Base-by-base conservation (phyloP, 2,113 vertebrate species). In the Ursus arctos region DNA sequence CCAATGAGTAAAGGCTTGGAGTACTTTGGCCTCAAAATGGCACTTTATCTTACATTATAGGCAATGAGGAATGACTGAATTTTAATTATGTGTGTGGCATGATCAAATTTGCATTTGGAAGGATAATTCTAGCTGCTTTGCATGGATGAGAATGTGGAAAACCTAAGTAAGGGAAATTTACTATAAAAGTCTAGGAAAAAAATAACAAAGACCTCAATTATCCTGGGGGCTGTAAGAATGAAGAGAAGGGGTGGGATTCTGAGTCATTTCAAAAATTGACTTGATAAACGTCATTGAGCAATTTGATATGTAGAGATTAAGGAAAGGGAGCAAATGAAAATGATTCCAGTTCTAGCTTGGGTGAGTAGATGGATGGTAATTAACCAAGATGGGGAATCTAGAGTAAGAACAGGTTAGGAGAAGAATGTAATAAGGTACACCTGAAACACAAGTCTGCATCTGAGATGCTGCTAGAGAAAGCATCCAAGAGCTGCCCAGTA, bases 61-160 rank as follows among this genome's bases (percentile, higher is more conserved):
- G 24, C 89, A 92, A 88, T 53, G 21, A 95, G 53, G 3, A 83
- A 65, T 74, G 5, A 47, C n/a, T 40, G 24, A 71, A 61, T 43
- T 97, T 95, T 86, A 77, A 53, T 89, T 26, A 74, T 69, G 47
- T 12, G 0, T n/a, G 10, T 51, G 59, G 24, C 49, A 79, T 95
- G 77, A 80, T 88, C 47, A 94, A 82, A 94, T 93, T 93, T 93
- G 14, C 26, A 93, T 36, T 88, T 88, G 51, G 22, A 12, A 96
- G 85, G 86, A 26, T 72, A 88, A 65, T 82, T 65, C 21, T 28
- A 57, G 21, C 15, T 87, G 67, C 14, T 84, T 96, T 96, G 16
- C 12, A 47, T 71, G 11, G 5, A 12, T 81, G 51, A 80, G 19
- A 81, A 36, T 79, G 43, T 28, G 69, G 57, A 92, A 87, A 87